Evolutionary conservation across 2,797 vertebrate species (phyloP).

Genomic region (Emys orbicularis): DNA sequence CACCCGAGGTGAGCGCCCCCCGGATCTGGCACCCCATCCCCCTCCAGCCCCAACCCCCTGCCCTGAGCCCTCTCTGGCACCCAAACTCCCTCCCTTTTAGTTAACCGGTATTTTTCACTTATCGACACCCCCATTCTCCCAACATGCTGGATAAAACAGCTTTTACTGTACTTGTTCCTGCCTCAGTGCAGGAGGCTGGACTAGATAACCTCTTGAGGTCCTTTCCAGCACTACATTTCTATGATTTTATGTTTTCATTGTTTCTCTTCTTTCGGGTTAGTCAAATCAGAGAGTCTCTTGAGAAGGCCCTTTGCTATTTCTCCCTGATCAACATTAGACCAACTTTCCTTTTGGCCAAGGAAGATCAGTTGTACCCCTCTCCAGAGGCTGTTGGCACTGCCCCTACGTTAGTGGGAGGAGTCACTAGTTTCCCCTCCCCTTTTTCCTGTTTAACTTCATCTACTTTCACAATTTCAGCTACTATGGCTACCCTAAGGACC

Average conservation of each 20-base stretch:
- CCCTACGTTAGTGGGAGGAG: neutral
- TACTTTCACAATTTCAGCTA: neutral
- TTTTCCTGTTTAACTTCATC: neutral
- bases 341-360: neutral
- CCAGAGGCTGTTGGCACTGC: neutral
- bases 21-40: too few species aligned
- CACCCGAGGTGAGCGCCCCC: too few species aligned
- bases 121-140: too few species aligned
- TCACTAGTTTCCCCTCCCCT: neutral
- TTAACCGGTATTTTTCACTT: too few species aligned
- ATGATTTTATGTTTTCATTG: neutral
- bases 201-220: neutral
- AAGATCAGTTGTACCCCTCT: neutral
- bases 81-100: too few species aligned
- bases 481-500: neutral
- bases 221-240: neutral
- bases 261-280: neutral
- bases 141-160: too few species aligned
- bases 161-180: neutral
- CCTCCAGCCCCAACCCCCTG: too few species aligned
- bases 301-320: neutral
- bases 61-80: too few species aligned
- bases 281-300: neutral
- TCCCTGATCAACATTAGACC: slow-evolving; percentile 46
- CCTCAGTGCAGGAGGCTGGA: neutral